Percentiles rank a stretch among this genome's conserved stretches.
Conservation (phyloP, 2,113 vertebrate species). For the Rhea pennata region DNA sequence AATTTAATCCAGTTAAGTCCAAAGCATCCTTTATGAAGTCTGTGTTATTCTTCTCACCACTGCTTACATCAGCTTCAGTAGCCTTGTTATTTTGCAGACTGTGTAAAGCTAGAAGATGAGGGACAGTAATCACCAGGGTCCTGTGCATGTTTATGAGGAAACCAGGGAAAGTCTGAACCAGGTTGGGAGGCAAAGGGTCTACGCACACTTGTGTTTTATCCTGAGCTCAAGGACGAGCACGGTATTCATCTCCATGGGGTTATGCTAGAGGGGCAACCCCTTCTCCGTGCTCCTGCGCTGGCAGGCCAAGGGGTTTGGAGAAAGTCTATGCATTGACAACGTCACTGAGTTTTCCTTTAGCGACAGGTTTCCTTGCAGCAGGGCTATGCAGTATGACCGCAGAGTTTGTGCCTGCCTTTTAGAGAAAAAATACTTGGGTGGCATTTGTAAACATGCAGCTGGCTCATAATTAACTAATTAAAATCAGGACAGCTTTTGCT, state of each 20-base stretch:
- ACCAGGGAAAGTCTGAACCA: background rate
- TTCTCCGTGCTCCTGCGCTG: too few species aligned
- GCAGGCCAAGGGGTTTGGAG: background rate
- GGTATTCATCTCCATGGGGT: background rate
- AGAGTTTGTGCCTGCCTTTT: background rate
- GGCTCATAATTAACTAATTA: background rate
- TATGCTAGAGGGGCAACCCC: background rate
- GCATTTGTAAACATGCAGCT: background rate
- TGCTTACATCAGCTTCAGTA: background rate
- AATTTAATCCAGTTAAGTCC: background rate
- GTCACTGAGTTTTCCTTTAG: background rate
- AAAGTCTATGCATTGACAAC: background rate
- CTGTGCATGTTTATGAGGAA: fast-evolving
- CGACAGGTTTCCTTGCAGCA: too few species aligned
- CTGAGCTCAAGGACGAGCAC: background rate
- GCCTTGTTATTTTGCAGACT: background rate
- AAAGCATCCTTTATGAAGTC: background rate
- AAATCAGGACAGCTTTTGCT: background rate
- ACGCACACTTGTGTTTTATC: background rate
- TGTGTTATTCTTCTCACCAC: background rate
- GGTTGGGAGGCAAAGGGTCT: background rate
- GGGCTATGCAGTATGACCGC: background rate
- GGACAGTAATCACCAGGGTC: background rate
- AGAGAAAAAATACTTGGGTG: background rate
- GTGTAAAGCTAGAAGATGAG: background rate